Base-by-base conservation (phyloP, 2,113 vertebrate genomes). In the Sinocyclocheilus rhinocerous region DNA sequence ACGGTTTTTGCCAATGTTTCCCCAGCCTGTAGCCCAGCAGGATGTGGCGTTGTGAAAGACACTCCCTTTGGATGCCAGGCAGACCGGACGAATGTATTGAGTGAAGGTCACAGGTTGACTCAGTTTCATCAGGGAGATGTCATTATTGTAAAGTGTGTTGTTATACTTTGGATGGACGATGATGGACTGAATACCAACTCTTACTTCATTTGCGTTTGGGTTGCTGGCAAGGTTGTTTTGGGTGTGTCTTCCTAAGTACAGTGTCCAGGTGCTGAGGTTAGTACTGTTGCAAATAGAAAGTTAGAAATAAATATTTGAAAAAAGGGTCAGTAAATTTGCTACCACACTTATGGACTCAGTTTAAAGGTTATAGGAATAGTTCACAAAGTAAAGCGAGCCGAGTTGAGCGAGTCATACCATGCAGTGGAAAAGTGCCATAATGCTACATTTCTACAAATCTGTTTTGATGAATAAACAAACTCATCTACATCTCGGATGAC, bases 11-110 rank as follows among this genome's bases (percentile, higher is more conserved):
- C 3, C 4, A 0, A 88, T 73, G 0, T 81, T 87, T 5, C 96
- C 96, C 96, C 96, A 97, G 18, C 96, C 96, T 0, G 95, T 96
- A 86, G 91, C 84, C n/a, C 93, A 95, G 86, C 96, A 96, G 1
- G 13, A 48, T 16, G 95, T 93, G 78, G 90, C 87, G 0, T 65
- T 94, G 69, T 92, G 87, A 89, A 97, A 95, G 83, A 83, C 77
- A 69, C 95, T 95, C 2, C 83, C 55, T 39, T 85, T 91, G 3
- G 92, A 90, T 0, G 96, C 96, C 65, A 97, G 91, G 86, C 96
- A 97, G 87, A 96, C 50, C 1, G 96, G 96, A 69, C 87, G 91
- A 88, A 97, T 93, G 59, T 87, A 90, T 85, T 92, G 57, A 2
- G 76, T 93, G 86, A 91, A 95, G 6, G 0, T 50, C 42, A 96